Evolutionary conservation across 2,888 invertebrate genomes (phyloP).

Genomic region (Saturnia pavonia): DNA sequence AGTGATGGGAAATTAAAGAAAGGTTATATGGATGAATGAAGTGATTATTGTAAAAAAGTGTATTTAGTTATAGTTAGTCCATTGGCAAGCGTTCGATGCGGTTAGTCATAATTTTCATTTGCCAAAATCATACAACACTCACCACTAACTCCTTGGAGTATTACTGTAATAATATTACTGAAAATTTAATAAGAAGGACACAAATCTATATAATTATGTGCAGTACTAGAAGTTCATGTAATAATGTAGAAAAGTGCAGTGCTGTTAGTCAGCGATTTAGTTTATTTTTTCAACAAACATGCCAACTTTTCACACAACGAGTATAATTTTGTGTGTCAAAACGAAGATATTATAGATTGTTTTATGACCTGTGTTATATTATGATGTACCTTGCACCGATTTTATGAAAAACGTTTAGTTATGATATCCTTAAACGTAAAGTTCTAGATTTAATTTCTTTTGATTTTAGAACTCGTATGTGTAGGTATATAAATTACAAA

Average conservation of each 20-base stretch:
- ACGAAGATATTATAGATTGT: constrained; percentile 73
- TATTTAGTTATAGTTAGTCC: constrained; percentile 40
- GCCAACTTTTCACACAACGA: constrained; percentile 71
- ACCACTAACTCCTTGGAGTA: constrained; percentile 76
- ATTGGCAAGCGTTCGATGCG: constrained; percentile 52
- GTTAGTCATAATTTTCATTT: constrained; percentile 66
- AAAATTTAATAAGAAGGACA: constrained; percentile 72
- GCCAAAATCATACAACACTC: constrained; percentile 78
- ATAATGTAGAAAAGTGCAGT: constrained; percentile 68
- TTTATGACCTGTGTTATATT: constrained; percentile 37
- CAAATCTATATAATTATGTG: constrained; percentile 72
- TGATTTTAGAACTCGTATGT: constrained; percentile 52
- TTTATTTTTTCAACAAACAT: constrained; percentile 60
- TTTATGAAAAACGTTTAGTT: constrained; percentile 46
- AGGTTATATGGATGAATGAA: constrained; percentile 14
- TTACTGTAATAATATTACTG: constrained; percentile 75
- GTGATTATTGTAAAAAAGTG: constrained; percentile 17
- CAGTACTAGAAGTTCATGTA: constrained; percentile 57
- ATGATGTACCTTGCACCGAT: constrained; percentile 53
- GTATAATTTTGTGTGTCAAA: constrained; percentile 65
- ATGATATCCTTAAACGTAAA: constrained; percentile 43
- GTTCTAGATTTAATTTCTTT: constrained; percentile 35
- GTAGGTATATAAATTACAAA: constrained; percentile 63
- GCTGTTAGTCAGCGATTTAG: constrained; percentile 74
- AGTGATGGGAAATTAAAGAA: constrained; percentile 14